A percentile compares a stretch with the other conserved stretches of the same genome.
Conservation (phyloP, 2,113 vertebrate species). For the Phylloscopus trochiloides region DNA sequence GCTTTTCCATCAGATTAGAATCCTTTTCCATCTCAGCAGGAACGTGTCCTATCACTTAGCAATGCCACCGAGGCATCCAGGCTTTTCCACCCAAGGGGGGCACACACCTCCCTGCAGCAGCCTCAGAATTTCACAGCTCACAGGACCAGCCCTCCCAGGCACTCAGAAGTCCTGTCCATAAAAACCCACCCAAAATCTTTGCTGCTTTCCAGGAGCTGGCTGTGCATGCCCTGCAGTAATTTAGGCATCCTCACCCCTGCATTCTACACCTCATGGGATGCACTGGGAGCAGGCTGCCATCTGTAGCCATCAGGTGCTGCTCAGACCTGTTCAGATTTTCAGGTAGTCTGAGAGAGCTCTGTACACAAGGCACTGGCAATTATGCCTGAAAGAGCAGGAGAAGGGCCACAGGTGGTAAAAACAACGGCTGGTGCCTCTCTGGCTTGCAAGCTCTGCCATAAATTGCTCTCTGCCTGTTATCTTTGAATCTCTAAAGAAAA, state of each 20-base stretch:
- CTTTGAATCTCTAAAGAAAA: conserved; percentile 16
- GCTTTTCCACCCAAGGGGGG: not conserved
- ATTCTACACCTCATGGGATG: fast-evolving
- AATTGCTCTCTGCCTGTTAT: not conserved
- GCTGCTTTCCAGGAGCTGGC: not conserved
- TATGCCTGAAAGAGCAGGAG: not conserved
- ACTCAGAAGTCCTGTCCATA: not conserved
- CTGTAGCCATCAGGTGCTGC: not conserved
- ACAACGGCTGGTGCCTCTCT: conserved; percentile 9
- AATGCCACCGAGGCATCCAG: not conserved
- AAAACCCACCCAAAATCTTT: not conserved
- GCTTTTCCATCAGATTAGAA: conserved; percentile 32
- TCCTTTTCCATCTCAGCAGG: not conserved
- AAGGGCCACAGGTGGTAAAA: not conserved
- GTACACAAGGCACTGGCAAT: not conserved
- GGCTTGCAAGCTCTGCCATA: not conserved
- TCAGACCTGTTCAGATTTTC: not conserved
- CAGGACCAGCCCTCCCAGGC: not conserved
- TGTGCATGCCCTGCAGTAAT: not conserved
- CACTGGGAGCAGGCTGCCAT: not conserved
- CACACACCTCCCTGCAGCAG: not conserved
- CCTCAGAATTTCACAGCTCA: not conserved
- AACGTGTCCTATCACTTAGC: not conserved
- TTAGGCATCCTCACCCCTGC: not conserved
- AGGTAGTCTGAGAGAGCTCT: not conserved